phyloP scores from a whole-genome alignment of 2,888 invertebrate species.

The Smittia aterrima region DNA sequence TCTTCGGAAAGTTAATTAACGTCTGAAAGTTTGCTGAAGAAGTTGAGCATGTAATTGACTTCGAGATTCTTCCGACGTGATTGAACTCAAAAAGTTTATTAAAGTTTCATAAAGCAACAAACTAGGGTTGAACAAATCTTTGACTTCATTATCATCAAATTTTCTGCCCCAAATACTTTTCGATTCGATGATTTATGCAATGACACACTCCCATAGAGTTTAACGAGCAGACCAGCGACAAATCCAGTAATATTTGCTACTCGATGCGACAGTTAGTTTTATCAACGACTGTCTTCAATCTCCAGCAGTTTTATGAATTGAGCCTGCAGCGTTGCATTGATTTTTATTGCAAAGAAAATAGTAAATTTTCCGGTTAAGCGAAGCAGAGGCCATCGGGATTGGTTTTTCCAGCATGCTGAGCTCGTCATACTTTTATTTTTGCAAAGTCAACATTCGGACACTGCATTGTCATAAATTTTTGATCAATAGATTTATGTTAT shows the following conservation, averaged over 20 bases:
- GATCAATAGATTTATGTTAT: slow-evolving; percentile 1
- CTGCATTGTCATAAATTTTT: not conserved
- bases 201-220: not conserved
- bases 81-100: no score
- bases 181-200: not conserved
- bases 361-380: not conserved
- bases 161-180: slow-evolving; percentile 5
- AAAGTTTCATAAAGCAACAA: no score
- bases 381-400: not conserved
- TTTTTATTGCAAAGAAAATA: not conserved
- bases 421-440: not conserved
- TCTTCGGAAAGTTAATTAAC: slow-evolving; percentile 1
- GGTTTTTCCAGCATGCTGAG: not conserved
- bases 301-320: not conserved
- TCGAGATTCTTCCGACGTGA: not conserved
- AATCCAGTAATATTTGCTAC: not conserved
- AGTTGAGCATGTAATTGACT: not conserved
- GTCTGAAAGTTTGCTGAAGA: not conserved
- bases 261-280: not conserved
- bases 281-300: not conserved
- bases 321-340: not conserved
- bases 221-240: not conserved
- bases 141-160: not conserved
- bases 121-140: not conserved
- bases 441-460: slow-evolving; percentile 20